Evolutionary conservation across 2,113 vertebrate species (phyloP).

Genomic region (Mola mola): DNA sequence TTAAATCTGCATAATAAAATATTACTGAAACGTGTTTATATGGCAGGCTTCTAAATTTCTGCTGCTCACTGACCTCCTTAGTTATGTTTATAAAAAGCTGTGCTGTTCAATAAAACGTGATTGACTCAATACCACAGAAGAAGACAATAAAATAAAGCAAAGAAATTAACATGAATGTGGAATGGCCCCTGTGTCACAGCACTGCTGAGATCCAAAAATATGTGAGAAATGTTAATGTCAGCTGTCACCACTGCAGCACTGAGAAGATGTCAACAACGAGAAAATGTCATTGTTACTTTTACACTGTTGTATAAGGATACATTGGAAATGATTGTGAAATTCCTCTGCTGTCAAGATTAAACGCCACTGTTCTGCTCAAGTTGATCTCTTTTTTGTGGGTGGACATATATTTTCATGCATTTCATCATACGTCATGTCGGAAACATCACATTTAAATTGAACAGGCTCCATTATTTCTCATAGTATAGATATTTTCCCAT

Average conservation of each 20-base stretch:
- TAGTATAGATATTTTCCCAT: constrained; percentile 41
- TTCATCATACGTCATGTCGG: constrained; percentile 11
- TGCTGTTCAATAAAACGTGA: not conserved
- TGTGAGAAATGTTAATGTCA: constrained; percentile 38
- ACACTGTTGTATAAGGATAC: constrained; percentile 13
- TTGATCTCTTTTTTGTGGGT: constrained; percentile 34
- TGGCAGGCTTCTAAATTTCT: not conserved
- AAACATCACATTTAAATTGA: constrained; percentile 65
- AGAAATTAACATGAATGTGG: not conserved
- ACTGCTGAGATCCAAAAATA: not conserved
- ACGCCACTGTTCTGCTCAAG: constrained; percentile 28
- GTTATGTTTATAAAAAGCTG: constrained; percentile 15
- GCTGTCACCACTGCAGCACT: constrained; percentile 8
- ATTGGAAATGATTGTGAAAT: constrained; percentile 4
- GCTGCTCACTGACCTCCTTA: not conserved
- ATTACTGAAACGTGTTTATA: not conserved
- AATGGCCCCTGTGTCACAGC: not conserved
- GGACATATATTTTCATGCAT: constrained; percentile 30
- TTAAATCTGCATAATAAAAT: not conserved
- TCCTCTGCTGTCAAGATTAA: constrained; percentile 35
- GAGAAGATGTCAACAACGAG: constrained; percentile 34
- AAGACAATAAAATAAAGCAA: not conserved
- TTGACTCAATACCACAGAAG: not conserved
- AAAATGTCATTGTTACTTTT: constrained; percentile 12
- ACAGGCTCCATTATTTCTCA: constrained; percentile 54